Evolutionary conservation across 2,113 vertebrate species (phyloP).

Genomic region (Cygnus atratus): DNA sequence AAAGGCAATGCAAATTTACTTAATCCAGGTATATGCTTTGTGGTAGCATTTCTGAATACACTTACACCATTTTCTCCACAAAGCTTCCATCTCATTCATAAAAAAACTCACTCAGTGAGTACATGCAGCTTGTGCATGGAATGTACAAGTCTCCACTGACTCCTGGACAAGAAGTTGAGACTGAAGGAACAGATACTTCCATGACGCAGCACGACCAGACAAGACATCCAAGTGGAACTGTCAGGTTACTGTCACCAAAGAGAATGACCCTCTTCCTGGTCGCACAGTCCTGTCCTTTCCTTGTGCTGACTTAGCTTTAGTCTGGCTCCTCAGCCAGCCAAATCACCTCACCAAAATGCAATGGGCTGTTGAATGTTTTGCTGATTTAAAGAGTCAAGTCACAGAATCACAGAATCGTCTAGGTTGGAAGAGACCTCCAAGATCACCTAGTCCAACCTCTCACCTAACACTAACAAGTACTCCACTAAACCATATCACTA

Average conservation of each 20-base stretch:
- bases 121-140: background rate
- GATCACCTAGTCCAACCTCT: too few species aligned
- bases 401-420: too few species aligned
- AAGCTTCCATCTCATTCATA: background rate
- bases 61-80: background rate
- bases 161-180: background rate
- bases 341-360: background rate
- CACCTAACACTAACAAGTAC: too few species aligned
- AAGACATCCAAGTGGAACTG: background rate
- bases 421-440: too few species aligned
- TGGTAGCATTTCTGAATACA: background rate
- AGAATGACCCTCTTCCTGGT: background rate
- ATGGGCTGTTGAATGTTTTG: background rate
- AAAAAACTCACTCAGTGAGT: background rate
- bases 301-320: background rate
- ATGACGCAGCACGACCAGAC: background rate
- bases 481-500: too few species aligned
- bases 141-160: background rate
- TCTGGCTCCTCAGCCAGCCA: background rate
- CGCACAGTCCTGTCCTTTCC: fast-evolving
- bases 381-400: background rate
- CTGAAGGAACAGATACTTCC: background rate
- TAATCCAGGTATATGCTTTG: background rate
- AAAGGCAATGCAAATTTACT: background rate
- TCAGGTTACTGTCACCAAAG: background rate